Percentiles rank a stretch among this genome's conserved stretches.
phyloP scores from a whole-genome alignment of 2,888 invertebrate genomes.

The Yponomeuta cagnagella region DNA sequence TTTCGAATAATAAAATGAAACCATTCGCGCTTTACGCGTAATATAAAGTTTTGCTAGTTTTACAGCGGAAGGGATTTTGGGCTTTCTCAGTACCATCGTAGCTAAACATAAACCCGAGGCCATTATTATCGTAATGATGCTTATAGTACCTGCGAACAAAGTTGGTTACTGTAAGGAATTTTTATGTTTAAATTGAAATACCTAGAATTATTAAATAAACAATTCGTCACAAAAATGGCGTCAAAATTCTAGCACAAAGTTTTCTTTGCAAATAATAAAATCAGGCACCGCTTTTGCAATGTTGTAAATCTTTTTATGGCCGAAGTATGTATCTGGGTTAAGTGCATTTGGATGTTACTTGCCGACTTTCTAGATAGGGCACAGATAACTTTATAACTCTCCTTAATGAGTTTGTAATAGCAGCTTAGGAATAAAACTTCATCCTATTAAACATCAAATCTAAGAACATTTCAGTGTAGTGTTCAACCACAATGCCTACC shows the following conservation, averaged over 20 bases:
- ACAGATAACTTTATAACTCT: not conserved
- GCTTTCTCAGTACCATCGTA: too few relatives aligned
- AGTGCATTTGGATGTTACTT: not conserved
- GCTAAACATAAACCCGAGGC: too few relatives aligned
- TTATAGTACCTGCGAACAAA: too few relatives aligned
- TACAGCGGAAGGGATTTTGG: too few relatives aligned
- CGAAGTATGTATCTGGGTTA: not conserved
- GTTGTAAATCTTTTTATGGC: not conserved
- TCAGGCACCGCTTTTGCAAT: not conserved
- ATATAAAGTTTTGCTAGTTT: conserved; percentile 27
- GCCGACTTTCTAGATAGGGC: not conserved
- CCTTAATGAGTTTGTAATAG: not conserved
- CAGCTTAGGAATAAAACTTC: not conserved
- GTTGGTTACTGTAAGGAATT: too few relatives aligned
- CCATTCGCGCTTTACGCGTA: conserved; percentile 37
- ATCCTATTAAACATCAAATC: too few relatives aligned
- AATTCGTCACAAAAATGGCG: not conserved
- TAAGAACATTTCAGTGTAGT: too few relatives aligned
- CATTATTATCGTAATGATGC: too few relatives aligned
- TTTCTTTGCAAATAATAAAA: conserved; percentile 2
- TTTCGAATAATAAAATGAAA: conserved; percentile 27
- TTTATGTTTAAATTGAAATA: not conserved
- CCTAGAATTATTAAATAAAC: not conserved
- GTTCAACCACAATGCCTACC: not conserved
- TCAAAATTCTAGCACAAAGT: not conserved